Base-by-base conservation (phyloP, 2,797 vertebrate species). In the Leptatherina wallacei region DNA sequence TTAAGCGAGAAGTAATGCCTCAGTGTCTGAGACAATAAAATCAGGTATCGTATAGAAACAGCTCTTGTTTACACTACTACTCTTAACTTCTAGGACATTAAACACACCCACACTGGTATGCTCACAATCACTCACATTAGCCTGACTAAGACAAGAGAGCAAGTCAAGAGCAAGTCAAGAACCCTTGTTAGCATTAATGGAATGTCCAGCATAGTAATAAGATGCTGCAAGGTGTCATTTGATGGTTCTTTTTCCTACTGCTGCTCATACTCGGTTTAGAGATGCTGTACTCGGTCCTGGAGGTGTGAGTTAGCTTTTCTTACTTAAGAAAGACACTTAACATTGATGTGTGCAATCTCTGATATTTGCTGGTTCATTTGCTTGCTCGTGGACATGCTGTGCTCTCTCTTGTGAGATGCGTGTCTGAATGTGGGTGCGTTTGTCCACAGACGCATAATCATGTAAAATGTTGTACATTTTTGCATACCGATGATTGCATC, bases 161-260 rank as follows among this genome's bases (percentile, higher is more conserved):
- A 90, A 82, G 90, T 91, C 85, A 83, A 73, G 83, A 83, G 82
- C 86, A 90, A 88, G 87, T 90, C 75, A 86, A 81, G 78, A 87
- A 77, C 58, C 70, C 78, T 83, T 72, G 79, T 84, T 61, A 69
- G 78, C 33, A 16, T 82, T 81, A 88, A 90, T 86, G 69, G 62
- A 76, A 54, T 51, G 61, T 77, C 68, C 83, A 73, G 55, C 16
- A 1, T 20, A 3, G 2, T 57, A 76, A 57, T 68, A 68, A 76
- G 83, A 84, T 6, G n/a, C 56, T 44, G 49, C 33, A 74, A 61
- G n/a, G 0, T 61, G 47, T 78, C 38, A 62, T 66, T 62, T 65
- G 20, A 38, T 32, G 54, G 47, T 63, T 69, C 77, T 72, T 30
- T 63, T 27, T 16, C 18, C 27, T 60, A 10, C 64, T 22, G 16